A percentile compares a stretch with the other conserved stretches of the same genome.
phyloP scores from a whole-genome alignment of 2,797 vertebrate species.

The Enteromius mattozi region DNA sequence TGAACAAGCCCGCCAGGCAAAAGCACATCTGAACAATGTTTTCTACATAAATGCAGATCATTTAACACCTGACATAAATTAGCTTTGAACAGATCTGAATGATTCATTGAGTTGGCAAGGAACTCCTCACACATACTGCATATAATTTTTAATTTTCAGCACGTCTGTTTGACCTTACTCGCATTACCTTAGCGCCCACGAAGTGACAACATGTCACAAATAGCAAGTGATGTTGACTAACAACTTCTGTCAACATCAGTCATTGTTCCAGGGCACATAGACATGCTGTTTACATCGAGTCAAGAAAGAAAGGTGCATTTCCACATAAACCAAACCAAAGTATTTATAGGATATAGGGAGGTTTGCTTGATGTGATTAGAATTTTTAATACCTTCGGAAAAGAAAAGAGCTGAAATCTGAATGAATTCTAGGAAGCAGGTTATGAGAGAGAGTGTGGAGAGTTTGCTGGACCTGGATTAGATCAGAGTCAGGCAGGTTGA shows the following conservation, averaged over 20 bases:
- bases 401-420: background rate
- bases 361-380: background rate
- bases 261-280: background rate
- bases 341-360: background rate
- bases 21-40: constrained; percentile 24
- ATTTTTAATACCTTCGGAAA: background rate
- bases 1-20: background rate
- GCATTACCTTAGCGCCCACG: background rate
- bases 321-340: background rate
- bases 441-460: background rate
- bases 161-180: background rate
- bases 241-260: constrained; percentile 25
- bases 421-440: background rate
- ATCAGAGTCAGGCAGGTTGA: constrained; percentile 74
- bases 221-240: constrained; percentile 8
- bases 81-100: background rate
- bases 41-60: constrained; percentile 28
- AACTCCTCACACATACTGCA: background rate
- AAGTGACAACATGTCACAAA: constrained; percentile 26
- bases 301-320: background rate
- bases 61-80: constrained; percentile 38
- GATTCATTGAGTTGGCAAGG: constrained; percentile 24
- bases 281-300: background rate
- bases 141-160: constrained; percentile 6
- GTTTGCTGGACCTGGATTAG: constrained; percentile 70